Evolutionary conservation across 2,797 vertebrate genomes (phyloP).

Genomic region (Sphenopsis melanotis): DNA sequence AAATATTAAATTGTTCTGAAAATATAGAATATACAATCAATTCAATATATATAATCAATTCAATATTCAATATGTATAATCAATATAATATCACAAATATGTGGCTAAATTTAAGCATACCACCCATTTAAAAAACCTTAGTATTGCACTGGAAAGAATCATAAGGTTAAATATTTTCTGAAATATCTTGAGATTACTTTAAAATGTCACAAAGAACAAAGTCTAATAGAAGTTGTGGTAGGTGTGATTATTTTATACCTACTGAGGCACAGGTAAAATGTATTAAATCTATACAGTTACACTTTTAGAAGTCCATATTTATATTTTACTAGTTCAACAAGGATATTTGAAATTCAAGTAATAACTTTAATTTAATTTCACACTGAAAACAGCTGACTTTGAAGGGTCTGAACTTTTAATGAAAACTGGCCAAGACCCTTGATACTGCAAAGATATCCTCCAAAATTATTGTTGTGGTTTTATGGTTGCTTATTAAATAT

Average conservation of each 20-base stretch:
- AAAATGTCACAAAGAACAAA: neutral
- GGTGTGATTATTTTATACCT: neutral
- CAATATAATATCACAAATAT: too few relatives aligned
- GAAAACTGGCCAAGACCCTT: neutral
- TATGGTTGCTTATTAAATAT: neutral
- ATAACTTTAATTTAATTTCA: neutral
- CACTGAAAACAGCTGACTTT: neutral
- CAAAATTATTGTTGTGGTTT: neutral
- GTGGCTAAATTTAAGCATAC: neutral
- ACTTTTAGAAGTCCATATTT: neutral
- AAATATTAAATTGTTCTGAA: neutral
- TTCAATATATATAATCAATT: too few relatives aligned
- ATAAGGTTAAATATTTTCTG: neutral
- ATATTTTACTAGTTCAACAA: neutral
- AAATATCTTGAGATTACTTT: neutral
- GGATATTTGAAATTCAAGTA: neutral
- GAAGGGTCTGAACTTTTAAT: neutral
- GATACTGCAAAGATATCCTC: neutral
- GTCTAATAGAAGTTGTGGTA: neutral
- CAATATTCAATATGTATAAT: too few relatives aligned
- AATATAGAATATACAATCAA: neutral
- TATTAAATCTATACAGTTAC: neutral
- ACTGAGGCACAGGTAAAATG: neutral
- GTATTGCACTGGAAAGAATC: neutral
- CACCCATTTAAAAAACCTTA: neutral